Evolutionary conservation across 2,888 invertebrate species (phyloP), one percentile per base, ranked within the genome.

Genomic region (Xestia ashworthii): DNA sequence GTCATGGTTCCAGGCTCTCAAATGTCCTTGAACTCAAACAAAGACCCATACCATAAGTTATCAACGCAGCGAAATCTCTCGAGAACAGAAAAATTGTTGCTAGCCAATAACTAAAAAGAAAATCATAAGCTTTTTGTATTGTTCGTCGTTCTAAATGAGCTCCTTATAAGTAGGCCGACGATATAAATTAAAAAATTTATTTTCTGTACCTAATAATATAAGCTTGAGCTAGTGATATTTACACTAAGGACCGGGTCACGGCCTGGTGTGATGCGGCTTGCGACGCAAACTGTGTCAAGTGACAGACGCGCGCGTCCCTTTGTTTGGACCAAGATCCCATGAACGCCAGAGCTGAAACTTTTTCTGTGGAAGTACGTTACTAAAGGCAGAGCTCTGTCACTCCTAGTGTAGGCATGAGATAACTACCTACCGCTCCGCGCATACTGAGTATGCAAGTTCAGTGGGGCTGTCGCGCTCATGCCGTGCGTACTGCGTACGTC

Each of bases 91-190:
- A n/a, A 53, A 0, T 38, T 38, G 11, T 41, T 19, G 12, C 55
- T 8, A 50, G 22, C 5, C 12, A 70, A 44, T 19, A 25, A 55
- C 41, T 44, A 44, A 41, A 70, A 65, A n/a, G 44, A 44, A 44
- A 44, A 44, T 41, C n/a, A 65, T 65, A 44, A n/a, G 60, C 32
- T 62, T 62, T 62, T 38, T 62, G 9, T 65, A n/a, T n/a, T n/a
- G 65, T 65, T 44, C 14, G 44, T n/a, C 16, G 14, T 44, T 65
- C n/a, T 44, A n/a, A 44, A 44, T 44, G 44, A 44, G 65, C 65
- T 65, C 65, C n/a, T n/a, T 65, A n/a, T n/a, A 65, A 65, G n/a
- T 65, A 44, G 65, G 65, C 65, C 14, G 65, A n/a, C n/a, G 44
- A n/a, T 14, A 65, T 65, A 44, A n/a, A 44, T 38, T 5, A 64